Conservation (phyloP, 2,888 invertebrate genomes). For the Mylabris sibirica region DNA sequence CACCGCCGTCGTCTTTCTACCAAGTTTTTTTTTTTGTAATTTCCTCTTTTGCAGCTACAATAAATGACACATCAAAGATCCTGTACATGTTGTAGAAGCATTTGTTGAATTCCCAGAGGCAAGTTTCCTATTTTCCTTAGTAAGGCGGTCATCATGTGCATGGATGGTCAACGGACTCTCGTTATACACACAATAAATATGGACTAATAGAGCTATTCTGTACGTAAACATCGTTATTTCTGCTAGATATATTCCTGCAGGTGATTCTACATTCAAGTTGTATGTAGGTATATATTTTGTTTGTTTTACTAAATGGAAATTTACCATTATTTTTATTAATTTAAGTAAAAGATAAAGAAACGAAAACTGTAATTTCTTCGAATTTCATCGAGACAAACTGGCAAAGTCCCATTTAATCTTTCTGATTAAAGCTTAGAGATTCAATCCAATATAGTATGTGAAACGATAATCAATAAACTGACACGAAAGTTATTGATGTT, state of each 20-base stretch:
- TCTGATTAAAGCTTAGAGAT: conserved; percentile 37
- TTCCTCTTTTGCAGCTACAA: not conserved
- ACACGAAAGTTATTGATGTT: conserved; percentile 54
- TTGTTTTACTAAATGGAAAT: conserved; percentile 45
- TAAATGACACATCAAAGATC: not conserved
- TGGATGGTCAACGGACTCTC: conserved; percentile 51
- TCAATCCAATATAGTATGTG: conserved; percentile 31
- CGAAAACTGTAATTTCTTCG: not conserved
- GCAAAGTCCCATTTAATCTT: conserved; percentile 27
- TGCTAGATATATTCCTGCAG: conserved; percentile 51
- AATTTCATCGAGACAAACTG: not conserved
- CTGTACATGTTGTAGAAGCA: conserved; percentile 38
- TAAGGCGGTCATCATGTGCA: conserved; percentile 53
- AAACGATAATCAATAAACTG: conserved; percentile 46
- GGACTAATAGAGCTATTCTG: conserved; percentile 59
- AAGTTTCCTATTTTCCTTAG: conserved; percentile 52
- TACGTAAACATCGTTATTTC: conserved; percentile 60
- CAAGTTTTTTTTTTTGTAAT: not conserved
- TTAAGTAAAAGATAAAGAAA: conserved; percentile 21
- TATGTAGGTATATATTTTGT: conserved; percentile 50
- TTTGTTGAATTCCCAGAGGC: conserved; percentile 55
- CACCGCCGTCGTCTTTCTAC: not conserved
- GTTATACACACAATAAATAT: conserved; percentile 60
- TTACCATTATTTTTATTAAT: conserved; percentile 20
- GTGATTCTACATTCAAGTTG: conserved; percentile 44